phyloP scores from a whole-genome alignment of 2,113 vertebrate species.

The Hiodon tergisus region DNA sequence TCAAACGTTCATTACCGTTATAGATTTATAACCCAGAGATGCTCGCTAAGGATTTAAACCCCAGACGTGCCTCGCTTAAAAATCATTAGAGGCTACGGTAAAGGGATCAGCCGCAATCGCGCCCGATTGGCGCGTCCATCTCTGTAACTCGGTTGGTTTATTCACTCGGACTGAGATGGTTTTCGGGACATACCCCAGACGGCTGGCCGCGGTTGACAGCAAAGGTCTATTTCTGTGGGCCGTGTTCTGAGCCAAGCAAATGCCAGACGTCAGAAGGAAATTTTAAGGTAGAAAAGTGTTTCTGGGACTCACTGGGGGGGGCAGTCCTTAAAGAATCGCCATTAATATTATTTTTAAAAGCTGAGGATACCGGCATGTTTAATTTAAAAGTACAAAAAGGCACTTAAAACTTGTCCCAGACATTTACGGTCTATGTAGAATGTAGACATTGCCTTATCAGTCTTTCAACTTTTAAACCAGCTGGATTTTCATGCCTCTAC shows the following conservation, averaged over 20 bases:
- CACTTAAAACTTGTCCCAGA: too few relatives aligned
- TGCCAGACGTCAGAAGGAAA: neutral
- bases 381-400: too few relatives aligned
- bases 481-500: too few relatives aligned
- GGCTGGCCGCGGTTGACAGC: neutral
- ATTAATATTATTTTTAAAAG: too few relatives aligned
- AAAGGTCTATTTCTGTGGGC: neutral
- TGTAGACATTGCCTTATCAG: too few relatives aligned
- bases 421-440: too few relatives aligned
- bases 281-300: neutral
- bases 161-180: neutral
- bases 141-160: neutral
- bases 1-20: conserved; percentile 9
- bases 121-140: neutral
- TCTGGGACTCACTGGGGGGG: neutral
- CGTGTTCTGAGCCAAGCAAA: neutral
- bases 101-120: conserved; percentile 22
- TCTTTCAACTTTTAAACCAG: too few relatives aligned
- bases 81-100: conserved; percentile 28
- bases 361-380: too few relatives aligned
- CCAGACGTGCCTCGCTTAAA: conserved; percentile 30
- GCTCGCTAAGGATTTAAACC: conserved; percentile 33
- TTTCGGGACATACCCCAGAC: neutral
- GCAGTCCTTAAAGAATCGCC: too few relatives aligned
- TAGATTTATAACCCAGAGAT: conserved; percentile 20